Evolutionary conservation across 2,888 invertebrate genomes (phyloP).

Genomic region (Diadromus collaris): DNA sequence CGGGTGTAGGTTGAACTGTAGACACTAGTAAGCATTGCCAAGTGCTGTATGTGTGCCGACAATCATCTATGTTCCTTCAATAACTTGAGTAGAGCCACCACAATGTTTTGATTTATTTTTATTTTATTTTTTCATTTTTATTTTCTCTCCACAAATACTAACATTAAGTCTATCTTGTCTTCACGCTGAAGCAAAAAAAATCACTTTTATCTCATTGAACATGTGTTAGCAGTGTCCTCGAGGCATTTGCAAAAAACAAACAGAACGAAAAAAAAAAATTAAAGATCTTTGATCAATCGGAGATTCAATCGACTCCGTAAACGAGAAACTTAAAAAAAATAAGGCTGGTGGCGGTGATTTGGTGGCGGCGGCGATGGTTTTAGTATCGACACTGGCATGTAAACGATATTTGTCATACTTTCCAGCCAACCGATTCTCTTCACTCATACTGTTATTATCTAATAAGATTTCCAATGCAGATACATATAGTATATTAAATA

Average conservation of each 20-base stretch:
- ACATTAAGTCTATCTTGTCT: conserved; percentile 45
- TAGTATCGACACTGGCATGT: conserved; percentile 55
- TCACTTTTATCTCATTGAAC: conserved; percentile 30
- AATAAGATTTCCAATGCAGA: conserved; percentile 42
- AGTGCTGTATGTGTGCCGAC: conserved; percentile 80
- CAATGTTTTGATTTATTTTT: conserved; percentile 65
- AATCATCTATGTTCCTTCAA: conserved; percentile 79
- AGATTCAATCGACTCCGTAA: conserved; percentile 15
- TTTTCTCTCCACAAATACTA: conserved; percentile 47
- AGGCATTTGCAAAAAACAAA: conserved; percentile 13
- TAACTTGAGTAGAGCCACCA: conserved; percentile 72
- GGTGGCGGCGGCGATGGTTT: conserved; percentile 52
- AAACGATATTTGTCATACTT: conserved; percentile 49
- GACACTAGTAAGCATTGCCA: conserved; percentile 79
- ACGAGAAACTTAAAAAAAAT: conserved; percentile 16
- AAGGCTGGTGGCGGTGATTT: conserved; percentile 57
- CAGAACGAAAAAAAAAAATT: neutral
- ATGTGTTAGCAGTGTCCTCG: conserved; percentile 5
- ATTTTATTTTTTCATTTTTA: conserved; percentile 38
- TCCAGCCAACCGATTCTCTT: conserved; percentile 53
- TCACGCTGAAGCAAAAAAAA: conserved; percentile 47
- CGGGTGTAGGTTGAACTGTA: conserved; percentile 78
- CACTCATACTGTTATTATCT: conserved; percentile 32
- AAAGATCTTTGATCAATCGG: conserved; percentile 11
- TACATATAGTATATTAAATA: conserved; percentile 23